Evolutionary conservation across 92 coral and sea anemone genomes (phyloP).

Genomic region (Porites lobata): DNA sequence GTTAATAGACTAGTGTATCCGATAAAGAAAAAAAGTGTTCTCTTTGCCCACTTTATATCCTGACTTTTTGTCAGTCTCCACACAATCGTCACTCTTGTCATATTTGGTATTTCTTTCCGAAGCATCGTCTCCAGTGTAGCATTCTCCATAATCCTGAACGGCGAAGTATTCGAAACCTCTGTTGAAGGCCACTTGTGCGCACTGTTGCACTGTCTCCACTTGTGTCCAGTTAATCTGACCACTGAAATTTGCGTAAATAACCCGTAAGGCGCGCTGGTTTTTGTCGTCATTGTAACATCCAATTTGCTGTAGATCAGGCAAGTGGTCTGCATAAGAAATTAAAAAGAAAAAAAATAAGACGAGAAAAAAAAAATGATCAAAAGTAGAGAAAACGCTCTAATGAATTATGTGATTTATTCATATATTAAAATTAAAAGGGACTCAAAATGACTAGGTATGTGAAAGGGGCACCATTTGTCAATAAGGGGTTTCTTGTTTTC

Average conservation of each 20-base stretch:
- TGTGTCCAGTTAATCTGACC: slow-evolving; percentile 69
- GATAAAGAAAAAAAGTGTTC: slow-evolving; percentile 25
- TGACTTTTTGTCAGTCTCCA: background rate
- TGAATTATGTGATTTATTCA: too few species aligned
- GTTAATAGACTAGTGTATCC: too few species aligned
- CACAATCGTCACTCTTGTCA: background rate
- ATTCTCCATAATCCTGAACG: slow-evolving; percentile 89
- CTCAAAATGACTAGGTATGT: too few species aligned
- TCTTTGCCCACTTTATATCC: slow-evolving; percentile 14
- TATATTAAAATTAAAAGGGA: too few species aligned
- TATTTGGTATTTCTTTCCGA: slow-evolving; percentile 37
- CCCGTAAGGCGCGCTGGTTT: slow-evolving; percentile 52
- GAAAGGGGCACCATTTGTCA: too few species aligned
- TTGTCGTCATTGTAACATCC: slow-evolving; percentile 37
- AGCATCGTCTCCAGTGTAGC: slow-evolving; percentile 73
- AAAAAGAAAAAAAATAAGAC: too few species aligned
- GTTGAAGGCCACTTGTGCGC: slow-evolving; percentile 72
- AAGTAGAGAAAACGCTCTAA: too few species aligned
- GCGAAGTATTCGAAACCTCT: slow-evolving; percentile 74
- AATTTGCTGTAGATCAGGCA: slow-evolving; percentile 29
- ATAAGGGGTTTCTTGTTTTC: too few species aligned
- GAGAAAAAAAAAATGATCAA: too few species aligned
- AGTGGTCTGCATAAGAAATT: background rate
- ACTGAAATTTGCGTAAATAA: slow-evolving; percentile 56
- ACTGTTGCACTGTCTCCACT: slow-evolving; percentile 66